Conservation (phyloP, 2,888 invertebrate genomes). For the Trisateles emortualis region DNA sequence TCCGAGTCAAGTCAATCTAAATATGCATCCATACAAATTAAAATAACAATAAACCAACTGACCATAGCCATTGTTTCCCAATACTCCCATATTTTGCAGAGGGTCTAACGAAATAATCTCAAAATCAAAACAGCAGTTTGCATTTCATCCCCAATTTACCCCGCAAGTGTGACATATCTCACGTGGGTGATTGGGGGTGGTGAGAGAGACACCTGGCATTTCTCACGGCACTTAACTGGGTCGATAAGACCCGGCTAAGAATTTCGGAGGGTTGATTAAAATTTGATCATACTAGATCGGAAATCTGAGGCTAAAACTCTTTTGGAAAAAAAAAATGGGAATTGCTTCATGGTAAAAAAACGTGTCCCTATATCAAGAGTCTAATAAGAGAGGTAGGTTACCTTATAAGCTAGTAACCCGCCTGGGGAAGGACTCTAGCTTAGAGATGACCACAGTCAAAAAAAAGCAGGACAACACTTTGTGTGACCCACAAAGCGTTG, state of each 20-base stretch:
- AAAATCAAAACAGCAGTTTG: constrained; percentile 49
- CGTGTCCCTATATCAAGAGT: too few relatives aligned
- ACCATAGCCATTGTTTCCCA: constrained; percentile 21
- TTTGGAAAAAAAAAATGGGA: too few relatives aligned
- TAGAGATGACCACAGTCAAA: too few relatives aligned
- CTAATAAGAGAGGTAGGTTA: too few relatives aligned
- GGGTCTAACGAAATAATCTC: constrained; percentile 32
- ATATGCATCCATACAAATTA: constrained; percentile 16
- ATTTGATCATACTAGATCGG: constrained; percentile 14
- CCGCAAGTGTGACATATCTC: constrained; percentile 53
- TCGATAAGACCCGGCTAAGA: constrained; percentile 39
- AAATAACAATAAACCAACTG: constrained; percentile 42
- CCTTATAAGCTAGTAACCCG: too few relatives aligned
- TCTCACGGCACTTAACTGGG: constrained; percentile 64
- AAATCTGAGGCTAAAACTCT: background rate
- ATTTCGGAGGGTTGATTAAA: constrained; percentile 35
- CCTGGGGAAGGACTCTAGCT: too few relatives aligned
- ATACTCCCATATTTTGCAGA: background rate
- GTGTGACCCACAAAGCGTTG: too few relatives aligned
- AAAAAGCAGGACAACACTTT: too few relatives aligned
- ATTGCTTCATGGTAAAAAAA: too few relatives aligned
- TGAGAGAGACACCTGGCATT: constrained; percentile 52
- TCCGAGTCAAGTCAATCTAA: constrained; percentile 10
- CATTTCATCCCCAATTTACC: constrained; percentile 61
- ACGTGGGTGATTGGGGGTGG: constrained; percentile 40